These are phyloP conservation scores for Chaitophorus viminalis DNA, from an alignment of 2,888 invertebrate species.

Conservation along the genomic window DNA sequence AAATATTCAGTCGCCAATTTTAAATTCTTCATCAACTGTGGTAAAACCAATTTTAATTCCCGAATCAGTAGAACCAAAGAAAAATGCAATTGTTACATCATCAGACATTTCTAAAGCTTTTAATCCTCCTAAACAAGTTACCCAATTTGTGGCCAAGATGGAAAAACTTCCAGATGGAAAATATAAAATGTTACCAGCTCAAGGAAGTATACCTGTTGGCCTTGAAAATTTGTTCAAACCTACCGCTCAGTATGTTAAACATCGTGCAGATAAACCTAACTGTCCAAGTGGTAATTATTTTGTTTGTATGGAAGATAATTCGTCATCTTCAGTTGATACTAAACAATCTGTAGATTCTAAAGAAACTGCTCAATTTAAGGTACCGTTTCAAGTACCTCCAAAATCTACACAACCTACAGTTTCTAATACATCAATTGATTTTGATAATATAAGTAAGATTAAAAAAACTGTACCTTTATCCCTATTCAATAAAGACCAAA, in stretches of 20 bases:
- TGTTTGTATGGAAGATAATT: neutral
- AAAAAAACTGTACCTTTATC: too few species aligned
- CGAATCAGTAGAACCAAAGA: neutral
- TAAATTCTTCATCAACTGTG: neutral
- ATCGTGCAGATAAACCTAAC: neutral
- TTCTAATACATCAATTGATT: too few species aligned
- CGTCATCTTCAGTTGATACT: neutral
- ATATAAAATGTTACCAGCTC: neutral
- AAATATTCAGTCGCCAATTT: neutral
- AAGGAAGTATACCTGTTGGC: neutral
- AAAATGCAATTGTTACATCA: neutral
- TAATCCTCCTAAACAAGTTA: neutral
- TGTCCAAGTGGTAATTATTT: neutral
- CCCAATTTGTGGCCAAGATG: slow-evolving; percentile 2
- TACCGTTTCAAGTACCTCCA: too few species aligned
- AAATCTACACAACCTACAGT: too few species aligned
- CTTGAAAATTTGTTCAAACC: slow-evolving; percentile 2
- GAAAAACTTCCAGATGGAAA: slow-evolving; percentile 5
- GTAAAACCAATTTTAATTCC: neutral
- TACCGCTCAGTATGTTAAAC: neutral
- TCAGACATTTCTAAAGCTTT: neutral
- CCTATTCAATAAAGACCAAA: too few species aligned
- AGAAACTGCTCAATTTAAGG: neutral
- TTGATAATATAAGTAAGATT: too few species aligned
- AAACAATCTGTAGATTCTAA: neutral